Conservation (phyloP, 2,888 invertebrate genomes). For the Synergus japonicus region DNA sequence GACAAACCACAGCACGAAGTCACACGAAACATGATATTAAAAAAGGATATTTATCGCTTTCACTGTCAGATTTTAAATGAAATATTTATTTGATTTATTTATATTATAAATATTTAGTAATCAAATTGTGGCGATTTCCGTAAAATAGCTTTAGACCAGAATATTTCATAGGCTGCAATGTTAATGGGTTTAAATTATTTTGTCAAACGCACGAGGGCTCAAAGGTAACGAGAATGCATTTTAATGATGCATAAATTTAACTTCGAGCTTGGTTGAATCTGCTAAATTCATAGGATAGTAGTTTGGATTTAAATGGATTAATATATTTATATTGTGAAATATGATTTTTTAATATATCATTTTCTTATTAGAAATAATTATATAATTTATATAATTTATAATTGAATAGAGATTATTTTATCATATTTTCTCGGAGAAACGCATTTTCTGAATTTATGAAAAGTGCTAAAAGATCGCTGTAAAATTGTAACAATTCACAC, state of each 20-base stretch:
- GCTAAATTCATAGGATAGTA: background rate
- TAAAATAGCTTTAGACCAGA: background rate
- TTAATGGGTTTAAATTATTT: background rate
- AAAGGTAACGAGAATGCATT: constrained; percentile 8
- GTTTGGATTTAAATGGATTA: background rate
- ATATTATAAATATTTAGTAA: background rate
- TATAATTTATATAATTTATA: background rate
- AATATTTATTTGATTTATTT: background rate
- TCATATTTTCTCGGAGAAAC: background rate
- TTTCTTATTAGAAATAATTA: no score
- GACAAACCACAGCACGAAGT: background rate
- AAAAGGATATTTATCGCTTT: background rate
- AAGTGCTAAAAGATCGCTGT: background rate
- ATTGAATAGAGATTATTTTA: background rate
- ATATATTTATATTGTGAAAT: no score
- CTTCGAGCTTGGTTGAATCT: constrained; percentile 1
- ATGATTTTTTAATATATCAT: no score
- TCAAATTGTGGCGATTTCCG: background rate
- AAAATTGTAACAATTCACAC: constrained; percentile 4
- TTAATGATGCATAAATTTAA: constrained; percentile 2
- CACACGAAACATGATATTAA: background rate
- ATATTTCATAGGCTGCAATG: background rate
- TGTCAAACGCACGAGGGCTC: background rate
- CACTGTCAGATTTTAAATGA: background rate
- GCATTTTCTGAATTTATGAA: background rate